Evolutionary conservation across 2,797 vertebrate genomes (phyloP), one percentile per base, ranked within the genome.

Genomic region (Sebastes umbrosus): DNA sequence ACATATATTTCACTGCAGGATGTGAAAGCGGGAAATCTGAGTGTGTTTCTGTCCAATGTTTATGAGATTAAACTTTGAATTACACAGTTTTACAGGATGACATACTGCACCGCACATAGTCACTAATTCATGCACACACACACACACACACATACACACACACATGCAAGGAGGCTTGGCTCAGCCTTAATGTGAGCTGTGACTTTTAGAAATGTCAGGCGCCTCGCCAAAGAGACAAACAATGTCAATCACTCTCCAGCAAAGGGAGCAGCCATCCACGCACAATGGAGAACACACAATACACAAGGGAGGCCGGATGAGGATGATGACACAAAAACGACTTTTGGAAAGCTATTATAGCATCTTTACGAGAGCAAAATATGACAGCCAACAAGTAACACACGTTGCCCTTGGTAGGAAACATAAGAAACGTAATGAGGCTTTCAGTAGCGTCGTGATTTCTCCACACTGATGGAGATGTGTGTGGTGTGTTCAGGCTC

Each of bases 201-300:
- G 93, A 91, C 90, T 94, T 94, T 92, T 90, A 43, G 82, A 94
- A 93, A 93, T 91, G 90, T 84, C 91, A 94, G 84, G 82, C 78
- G 27, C 67, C 54, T 87, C 34, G 76, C 69, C 86, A 87, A 86
- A 87, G 79, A 85, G 84, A 88, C 81, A 85, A 86, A 90, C 78
- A 79, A 80, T 90, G 89, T 93, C 93, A 89, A 87, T 93, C 93
- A 82, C 73, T 90, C 67, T 77, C 62, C 63, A 79, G 72, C 59
- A 54, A 82, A 69, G 46, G 59, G 74, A 80, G 86, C 88, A 87
- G 79, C 75, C 86, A 75, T 84, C 73, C 82, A 71, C 50, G 8
- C 81, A 89, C 84, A 84, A 86, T 75, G 64, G 84, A 84, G 83
- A 86, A 86, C 83, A 80, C 79, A 83, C 75, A 85, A 82, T 73